Evolutionary conservation across 1,140 invertebrate species (phyloP), one percentile per base, ranked within the genome.

Genomic region (Lycorma delicatula): DNA sequence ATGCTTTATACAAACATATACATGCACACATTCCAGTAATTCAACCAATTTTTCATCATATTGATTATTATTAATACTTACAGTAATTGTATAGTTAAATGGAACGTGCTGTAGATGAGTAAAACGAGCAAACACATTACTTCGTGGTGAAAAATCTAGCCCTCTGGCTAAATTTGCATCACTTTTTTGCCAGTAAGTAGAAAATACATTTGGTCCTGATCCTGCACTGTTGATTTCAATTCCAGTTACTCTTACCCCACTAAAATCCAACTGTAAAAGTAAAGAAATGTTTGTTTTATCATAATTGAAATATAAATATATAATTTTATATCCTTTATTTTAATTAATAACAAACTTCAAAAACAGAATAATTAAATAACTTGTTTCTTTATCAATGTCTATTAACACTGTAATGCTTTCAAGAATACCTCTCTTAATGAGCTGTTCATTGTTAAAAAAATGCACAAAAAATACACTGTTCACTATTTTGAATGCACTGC

Each of bases 181-280:
- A 25, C 69, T 75, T 59, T 76, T 67, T 66, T 77, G 72, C 77
- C 77, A 79, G 61, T 74, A 75, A 1, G 76, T 77, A 4, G 63
- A 38, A 9, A 79, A 58, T 44, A 60, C 49, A 58, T 76, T 77
- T 6, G 57, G 60, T 3, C 46, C 6, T 50, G 66, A 46, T 60
- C 62, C 28, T 57, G 60, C 53, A 9, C 72, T 69, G 46, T 75
- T 65, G 7, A 85, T 64, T 60, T 76, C 63, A 5, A 84, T 61
- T 1, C 72, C 75, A 0, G 75, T 77, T 12, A 89, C 47, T 31
- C 11, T 22, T 1, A 67, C 73, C 13, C 80, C 81, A 2, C 77
- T 72, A 62, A 80, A 87, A 55, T 79, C 74, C 60, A 89, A 72
- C 81, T 86, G 62, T 18, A 62, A 60, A n/a, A n/a, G n/a, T n/a